These are phyloP conservation scores for Tapirus terrestris DNA, from an alignment of 2,113 vertebrate species.

Conservation along the genomic window DNA sequence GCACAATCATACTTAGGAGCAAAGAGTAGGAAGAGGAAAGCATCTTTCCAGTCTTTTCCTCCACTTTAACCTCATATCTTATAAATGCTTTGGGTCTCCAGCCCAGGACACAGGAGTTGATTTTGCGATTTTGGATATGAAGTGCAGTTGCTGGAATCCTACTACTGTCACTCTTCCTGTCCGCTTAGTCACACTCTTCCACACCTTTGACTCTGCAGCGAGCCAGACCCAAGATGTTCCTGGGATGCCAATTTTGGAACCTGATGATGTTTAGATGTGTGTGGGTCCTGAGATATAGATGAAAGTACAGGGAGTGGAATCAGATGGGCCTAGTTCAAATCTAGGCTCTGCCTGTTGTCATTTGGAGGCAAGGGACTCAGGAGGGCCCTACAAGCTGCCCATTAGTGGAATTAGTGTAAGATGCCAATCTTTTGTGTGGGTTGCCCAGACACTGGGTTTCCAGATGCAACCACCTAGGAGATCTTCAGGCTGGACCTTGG, in stretches of 20 bases:
- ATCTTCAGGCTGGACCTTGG: background rate
- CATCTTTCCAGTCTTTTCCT: background rate
- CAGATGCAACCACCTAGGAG: background rate
- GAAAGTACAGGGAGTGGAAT: too few species aligned
- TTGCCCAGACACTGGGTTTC: background rate
- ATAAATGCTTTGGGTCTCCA: background rate
- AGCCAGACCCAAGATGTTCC: too few species aligned
- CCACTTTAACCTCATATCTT: background rate
- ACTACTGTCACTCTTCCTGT: background rate
- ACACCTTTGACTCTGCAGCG: background rate
- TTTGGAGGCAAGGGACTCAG: background rate
- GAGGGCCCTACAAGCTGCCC: background rate
- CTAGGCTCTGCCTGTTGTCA: background rate
- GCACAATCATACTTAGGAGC: background rate
- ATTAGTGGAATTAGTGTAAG: background rate
- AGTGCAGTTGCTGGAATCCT: rapidly evolving
- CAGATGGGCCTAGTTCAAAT: background rate
- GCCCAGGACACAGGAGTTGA: background rate
- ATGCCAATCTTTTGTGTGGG: rapidly evolving
- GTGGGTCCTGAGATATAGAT: background rate
- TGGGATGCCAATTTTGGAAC: too few species aligned
- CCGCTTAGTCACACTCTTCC: background rate
- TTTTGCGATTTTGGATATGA: background rate
- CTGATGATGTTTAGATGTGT: background rate
- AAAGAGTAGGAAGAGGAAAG: background rate